Percentiles rank a stretch among this genome's conserved stretches.
Conservation (phyloP, 2,113 vertebrate species). For the Nestor notabilis region DNA sequence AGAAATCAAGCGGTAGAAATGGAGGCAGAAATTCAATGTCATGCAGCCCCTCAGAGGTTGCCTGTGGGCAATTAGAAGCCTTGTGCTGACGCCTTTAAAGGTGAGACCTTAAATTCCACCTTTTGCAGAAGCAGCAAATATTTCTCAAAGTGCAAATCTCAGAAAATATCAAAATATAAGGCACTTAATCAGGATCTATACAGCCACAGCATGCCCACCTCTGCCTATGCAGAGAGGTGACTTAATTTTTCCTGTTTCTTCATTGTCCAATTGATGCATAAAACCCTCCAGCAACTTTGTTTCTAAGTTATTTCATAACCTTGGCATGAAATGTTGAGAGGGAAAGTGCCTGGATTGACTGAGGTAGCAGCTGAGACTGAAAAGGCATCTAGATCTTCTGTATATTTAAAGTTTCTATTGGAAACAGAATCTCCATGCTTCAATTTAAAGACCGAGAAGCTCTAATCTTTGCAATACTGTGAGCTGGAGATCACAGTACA, state of each 20-base stretch:
- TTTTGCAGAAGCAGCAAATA: background rate
- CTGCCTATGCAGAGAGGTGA: background rate
- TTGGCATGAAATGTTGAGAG: background rate
- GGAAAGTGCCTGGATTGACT: background rate
- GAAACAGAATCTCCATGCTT: background rate
- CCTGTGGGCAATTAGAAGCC: background rate
- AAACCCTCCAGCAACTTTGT: background rate
- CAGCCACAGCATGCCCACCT: background rate
- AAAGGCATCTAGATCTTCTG: background rate
- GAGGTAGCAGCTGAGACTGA: background rate
- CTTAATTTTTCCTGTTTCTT: background rate
- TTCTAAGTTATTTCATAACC: background rate
- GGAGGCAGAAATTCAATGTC: background rate
- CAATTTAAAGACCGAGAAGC: background rate
- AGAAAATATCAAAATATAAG: background rate
- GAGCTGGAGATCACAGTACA: background rate
- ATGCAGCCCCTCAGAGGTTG: background rate
- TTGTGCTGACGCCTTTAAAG: background rate
- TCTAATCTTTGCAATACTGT: background rate
- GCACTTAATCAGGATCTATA: background rate
- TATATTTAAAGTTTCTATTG: constrained; percentile 24
- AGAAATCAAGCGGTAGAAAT: background rate
- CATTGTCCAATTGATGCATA: background rate
- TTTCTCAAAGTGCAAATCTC: background rate
- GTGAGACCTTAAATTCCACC: background rate